Evolutionary conservation across 2,888 invertebrate genomes (phyloP).

Genomic region (Keiferia lycopersicella): DNA sequence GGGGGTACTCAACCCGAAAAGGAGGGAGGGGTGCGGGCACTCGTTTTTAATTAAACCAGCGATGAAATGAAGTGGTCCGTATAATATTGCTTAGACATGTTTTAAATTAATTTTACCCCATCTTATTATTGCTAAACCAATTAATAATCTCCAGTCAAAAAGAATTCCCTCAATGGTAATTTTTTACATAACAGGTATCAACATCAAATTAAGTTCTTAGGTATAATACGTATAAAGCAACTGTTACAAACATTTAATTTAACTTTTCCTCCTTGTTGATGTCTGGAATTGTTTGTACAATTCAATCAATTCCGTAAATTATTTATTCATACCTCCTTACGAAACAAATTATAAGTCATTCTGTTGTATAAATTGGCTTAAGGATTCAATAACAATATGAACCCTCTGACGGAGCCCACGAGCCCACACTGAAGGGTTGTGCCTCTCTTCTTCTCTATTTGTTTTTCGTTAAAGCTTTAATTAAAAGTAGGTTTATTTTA

Average conservation of each 20-base stretch:
- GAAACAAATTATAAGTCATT: conserved; percentile 30
- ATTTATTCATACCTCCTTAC: conserved; percentile 15
- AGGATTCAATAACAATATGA: conserved; percentile 40
- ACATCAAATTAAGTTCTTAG: not conserved
- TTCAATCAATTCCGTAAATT: conserved; percentile 22
- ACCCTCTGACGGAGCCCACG: conserved; percentile 51
- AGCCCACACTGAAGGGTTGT: conserved; percentile 64
- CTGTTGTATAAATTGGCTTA: conserved; percentile 37
- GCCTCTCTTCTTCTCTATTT: conserved; percentile 65
- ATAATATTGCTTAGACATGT: conserved; percentile 81
- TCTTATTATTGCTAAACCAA: conserved; percentile 59
- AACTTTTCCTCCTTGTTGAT: conserved; percentile 13
- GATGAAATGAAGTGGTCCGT: conserved; percentile 81
- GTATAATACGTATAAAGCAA: conserved; percentile 1
- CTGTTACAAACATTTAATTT: conserved; percentile 1
- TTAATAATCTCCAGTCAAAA: conserved; percentile 36
- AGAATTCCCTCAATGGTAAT: not conserved
- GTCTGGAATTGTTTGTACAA: conserved; percentile 15
- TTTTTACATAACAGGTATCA: not conserved
- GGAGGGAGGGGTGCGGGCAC: conserved; percentile 77
- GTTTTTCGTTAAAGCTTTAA: conserved; percentile 79
- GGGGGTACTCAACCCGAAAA: conserved; percentile 77
- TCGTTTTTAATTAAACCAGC: conserved; percentile 81
- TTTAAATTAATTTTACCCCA: conserved; percentile 77
- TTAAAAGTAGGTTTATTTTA: conserved; percentile 79